phyloP scores from a whole-genome alignment of 1,140 invertebrate genomes.

The Pseudomyrmex gracilis region DNA sequence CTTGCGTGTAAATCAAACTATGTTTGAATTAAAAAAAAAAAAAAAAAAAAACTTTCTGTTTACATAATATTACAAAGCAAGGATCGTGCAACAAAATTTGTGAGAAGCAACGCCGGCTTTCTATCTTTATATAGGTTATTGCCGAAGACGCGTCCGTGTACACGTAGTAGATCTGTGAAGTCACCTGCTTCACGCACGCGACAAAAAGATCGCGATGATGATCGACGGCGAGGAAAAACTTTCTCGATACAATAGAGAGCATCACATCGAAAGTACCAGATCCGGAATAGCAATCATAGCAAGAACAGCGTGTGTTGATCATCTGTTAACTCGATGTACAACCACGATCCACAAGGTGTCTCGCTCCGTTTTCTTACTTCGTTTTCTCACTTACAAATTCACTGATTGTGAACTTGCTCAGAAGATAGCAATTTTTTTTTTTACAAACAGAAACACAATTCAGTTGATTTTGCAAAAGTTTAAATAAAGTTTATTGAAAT shows the following conservation, averaged over 20 bases:
- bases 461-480: no score
- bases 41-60: neutral
- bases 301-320: constrained; percentile 9
- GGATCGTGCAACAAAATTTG: neutral
- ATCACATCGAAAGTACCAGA: constrained; percentile 48
- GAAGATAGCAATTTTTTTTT: no score
- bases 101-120: neutral
- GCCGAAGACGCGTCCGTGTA: neutral
- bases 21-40: neutral
- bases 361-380: neutral
- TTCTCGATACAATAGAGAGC: constrained; percentile 46
- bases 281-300: constrained; percentile 14
- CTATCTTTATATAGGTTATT: constrained; percentile 36
- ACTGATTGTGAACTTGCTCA: no score
- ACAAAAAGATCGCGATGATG: constrained; percentile 2
- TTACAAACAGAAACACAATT: no score
- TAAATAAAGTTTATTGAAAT: no score
- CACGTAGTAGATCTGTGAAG: neutral
- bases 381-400: no score
- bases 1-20: no score
- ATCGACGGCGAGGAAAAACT: constrained; percentile 42
- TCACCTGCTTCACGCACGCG: constrained; percentile 38
- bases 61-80: neutral
- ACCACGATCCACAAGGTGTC: neutral
- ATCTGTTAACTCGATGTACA: constrained; percentile 11